Percentiles rank a stretch among this genome's conserved stretches.
Conservation (phyloP, 2,113 vertebrate species). For the Semnornis frantzii region DNA sequence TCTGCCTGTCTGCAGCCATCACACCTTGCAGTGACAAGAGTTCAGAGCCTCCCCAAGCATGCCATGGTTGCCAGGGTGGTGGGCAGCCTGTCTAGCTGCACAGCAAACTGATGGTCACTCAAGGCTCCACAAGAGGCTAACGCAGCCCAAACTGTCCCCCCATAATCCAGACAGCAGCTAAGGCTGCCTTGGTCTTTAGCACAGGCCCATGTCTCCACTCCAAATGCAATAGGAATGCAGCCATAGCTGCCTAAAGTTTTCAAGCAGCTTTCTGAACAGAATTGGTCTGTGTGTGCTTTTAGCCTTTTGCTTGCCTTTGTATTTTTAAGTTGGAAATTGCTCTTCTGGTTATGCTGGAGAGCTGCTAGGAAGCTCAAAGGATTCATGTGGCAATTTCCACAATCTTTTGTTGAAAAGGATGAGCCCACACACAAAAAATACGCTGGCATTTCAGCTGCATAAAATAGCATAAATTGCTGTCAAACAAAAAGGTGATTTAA, state of each 20-base stretch:
- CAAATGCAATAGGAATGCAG: rapidly evolving
- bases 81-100: background rate
- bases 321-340: constrained; percentile 13
- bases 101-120: background rate
- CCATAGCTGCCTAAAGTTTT: background rate
- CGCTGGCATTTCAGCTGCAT: constrained; percentile 24
- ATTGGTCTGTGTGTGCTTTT: rapidly evolving
- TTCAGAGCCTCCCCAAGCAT: background rate
- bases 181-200: background rate
- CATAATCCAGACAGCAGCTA: background rate
- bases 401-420: constrained; percentile 16
- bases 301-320: background rate
- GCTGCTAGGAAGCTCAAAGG: constrained; percentile 11
- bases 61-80: background rate
- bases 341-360: constrained; percentile 4
- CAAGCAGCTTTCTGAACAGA: background rate
- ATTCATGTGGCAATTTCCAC: constrained; percentile 36
- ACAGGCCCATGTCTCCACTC: background rate
- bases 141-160: background rate
- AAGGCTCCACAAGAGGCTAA: rapidly evolving
- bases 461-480: constrained; percentile 35
- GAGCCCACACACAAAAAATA: background rate
- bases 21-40: rapidly evolving
- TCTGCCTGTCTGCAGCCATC: background rate
- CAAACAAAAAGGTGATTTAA: constrained; percentile 41